A percentile compares a stretch with the other conserved stretches of the same genome.
phyloP scores from a whole-genome alignment of 2,113 vertebrate species.

The Cercopithecus mona region DNA sequence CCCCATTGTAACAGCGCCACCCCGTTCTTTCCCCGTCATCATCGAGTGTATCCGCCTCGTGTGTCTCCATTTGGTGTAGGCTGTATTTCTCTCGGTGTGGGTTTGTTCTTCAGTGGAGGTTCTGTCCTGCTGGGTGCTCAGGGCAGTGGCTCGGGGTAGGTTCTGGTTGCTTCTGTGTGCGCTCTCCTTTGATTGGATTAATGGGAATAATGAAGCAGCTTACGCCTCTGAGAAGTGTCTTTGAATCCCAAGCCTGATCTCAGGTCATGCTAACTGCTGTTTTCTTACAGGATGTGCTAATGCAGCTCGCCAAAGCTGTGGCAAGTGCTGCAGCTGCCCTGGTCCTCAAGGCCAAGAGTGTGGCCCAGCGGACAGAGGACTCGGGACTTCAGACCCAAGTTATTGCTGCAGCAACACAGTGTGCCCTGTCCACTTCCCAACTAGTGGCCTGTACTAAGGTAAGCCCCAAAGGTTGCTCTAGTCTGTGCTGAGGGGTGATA shows the following conservation, averaged over 20 bases:
- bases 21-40: not conserved
- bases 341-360: constrained; percentile 97
- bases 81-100: constrained; percentile 56
- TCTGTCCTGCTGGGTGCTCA: constrained; percentile 48
- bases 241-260: not conserved
- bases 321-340: constrained; percentile 94
- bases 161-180: constrained; percentile 64
- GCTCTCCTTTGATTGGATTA: constrained; percentile 69
- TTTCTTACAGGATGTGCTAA: constrained; percentile 92
- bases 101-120: constrained; percentile 48
- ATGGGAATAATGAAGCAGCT: constrained; percentile 73
- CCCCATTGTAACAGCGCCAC: not conserved
- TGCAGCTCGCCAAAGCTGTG: constrained; percentile 97
- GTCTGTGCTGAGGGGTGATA: not conserved
- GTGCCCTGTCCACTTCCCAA: constrained; percentile 97
- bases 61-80: constrained; percentile 54
- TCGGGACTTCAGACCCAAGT: constrained; percentile 93
- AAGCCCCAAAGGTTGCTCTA: constrained; percentile 53
- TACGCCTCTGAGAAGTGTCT: constrained; percentile 45
- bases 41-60: constrained; percentile 78
- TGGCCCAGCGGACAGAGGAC: constrained; percentile 96
- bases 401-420: constrained; percentile 96
- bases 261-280: not conserved
- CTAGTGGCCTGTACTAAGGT: constrained; percentile 98
- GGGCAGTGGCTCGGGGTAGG: constrained; percentile 45